Base-by-base conservation (phyloP, 1,140 invertebrate genomes). In the Conopomorpha cramerella region DNA sequence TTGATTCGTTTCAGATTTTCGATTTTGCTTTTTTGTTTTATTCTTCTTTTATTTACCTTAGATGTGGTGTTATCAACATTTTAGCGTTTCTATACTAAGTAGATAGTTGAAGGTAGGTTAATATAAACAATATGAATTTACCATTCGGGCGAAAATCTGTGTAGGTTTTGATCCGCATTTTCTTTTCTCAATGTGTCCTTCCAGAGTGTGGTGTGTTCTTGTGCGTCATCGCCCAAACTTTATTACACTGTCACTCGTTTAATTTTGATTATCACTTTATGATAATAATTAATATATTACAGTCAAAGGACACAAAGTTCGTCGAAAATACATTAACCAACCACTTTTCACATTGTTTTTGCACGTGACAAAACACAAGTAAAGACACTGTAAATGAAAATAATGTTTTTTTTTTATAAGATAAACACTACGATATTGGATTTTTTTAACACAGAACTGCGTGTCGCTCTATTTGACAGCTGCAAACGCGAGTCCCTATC, bases 271-370 rank as follows among this genome's bases (percentile, higher is more conserved):
- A n/a, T n/a, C n/a, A n/a, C n/a, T n/a, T n/a, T n/a, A n/a, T n/a
- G n/a, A n/a, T n/a, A n/a, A n/a, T n/a, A n/a, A n/a, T n/a, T 54
- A 41, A 30, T 47, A 29, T 49, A 15, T 6, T 16, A 25, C 36
- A 54, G 51, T 67, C 60, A 71, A 61, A 73, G 71, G 66, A 70
- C 70, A 72, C 64, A 71, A 71, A 59, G 56, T 73, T 73, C 60
- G 67, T 45, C 54, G 68, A 70, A 74, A 67, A 61, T 54, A 46
- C 43, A 42, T 43, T 71, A 72, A 76, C 72, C 71, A 76, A 76
- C 71, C 68, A 76, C 71, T 73, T 71, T 73, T 61, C 67, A 76
- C 71, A 76, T 76, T 76, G 71, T 70, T 76, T 73, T 76, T 73
- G 67, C 71, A 65, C 67, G 49, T 51, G 51, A 72, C 71, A 76